phyloP scores from a whole-genome alignment of 2,797 vertebrate species.

The Staurois parvus region DNA sequence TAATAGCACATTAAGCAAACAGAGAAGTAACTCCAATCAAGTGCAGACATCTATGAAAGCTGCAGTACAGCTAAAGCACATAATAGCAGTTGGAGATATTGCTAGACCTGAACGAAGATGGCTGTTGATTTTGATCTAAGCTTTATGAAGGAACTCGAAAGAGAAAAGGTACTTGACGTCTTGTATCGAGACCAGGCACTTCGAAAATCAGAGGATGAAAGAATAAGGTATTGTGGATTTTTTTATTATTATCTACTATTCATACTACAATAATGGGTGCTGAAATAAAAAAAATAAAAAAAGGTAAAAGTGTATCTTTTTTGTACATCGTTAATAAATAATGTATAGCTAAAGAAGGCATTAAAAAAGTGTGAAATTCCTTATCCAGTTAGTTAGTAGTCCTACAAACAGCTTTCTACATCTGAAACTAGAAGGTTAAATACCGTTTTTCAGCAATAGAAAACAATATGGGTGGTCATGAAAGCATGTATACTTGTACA shows the following conservation, averaged over 20 bases:
- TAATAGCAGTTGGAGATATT: background rate
- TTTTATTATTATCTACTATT: background rate
- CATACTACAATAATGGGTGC: background rate
- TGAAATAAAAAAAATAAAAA: no score
- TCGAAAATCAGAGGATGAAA: constrained; percentile 83
- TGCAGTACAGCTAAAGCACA: background rate
- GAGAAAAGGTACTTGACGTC: constrained; percentile 84
- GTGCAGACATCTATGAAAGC: constrained; percentile 8
- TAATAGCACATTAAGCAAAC: constrained; percentile 29
- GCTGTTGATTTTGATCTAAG: constrained; percentile 78
- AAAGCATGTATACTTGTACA: no score
- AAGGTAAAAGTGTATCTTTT: background rate
- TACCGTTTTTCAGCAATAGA: no score
- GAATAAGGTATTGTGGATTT: constrained; percentile 79
- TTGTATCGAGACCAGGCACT: constrained; percentile 85
- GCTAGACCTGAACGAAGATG: constrained; percentile 64
- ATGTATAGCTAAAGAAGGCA: background rate
- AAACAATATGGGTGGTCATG: no score
- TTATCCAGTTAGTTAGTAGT: no score
- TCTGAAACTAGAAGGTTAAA: no score
- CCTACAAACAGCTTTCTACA: no score
- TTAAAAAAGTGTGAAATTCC: no score
- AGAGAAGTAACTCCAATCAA: constrained; percentile 15
- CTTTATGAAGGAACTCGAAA: constrained; percentile 82
- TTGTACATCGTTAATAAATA: no score